Evolutionary conservation across 2,888 invertebrate species (phyloP).

Genomic region (Caenorhabditis sp.): DNA sequence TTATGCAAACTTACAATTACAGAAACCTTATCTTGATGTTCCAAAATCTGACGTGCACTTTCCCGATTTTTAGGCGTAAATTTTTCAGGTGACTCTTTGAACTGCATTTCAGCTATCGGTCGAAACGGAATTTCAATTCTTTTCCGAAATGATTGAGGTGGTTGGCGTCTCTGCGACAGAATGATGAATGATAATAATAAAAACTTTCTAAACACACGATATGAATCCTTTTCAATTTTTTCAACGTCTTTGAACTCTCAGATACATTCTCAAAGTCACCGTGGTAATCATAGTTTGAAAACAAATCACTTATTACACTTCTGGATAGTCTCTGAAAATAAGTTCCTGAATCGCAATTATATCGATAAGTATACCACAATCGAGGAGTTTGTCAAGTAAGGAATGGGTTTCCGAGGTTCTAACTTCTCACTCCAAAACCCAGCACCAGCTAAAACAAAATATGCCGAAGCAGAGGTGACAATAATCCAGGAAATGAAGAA

Average conservation of each 20-base stretch:
- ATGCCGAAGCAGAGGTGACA: slow-evolving; percentile 47
- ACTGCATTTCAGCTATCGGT: slow-evolving; percentile 65
- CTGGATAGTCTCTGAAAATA: slow-evolving; percentile 46
- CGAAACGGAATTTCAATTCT: slow-evolving; percentile 66
- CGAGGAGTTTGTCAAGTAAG: slow-evolving; percentile 24
- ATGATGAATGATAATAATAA: neutral
- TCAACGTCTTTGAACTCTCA: slow-evolving; percentile 6
- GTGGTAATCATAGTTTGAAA: slow-evolving; percentile 65
- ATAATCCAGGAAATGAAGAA: slow-evolving; percentile 66
- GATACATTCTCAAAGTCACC: slow-evolving; percentile 67
- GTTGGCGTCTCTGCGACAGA: slow-evolving; percentile 21
- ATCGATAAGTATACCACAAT: slow-evolving; percentile 29
- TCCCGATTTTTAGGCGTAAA: slow-evolving; percentile 27
- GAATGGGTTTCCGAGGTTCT: slow-evolving; percentile 31
- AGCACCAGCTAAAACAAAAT: slow-evolving; percentile 49
- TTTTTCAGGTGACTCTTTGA: slow-evolving; percentile 31
- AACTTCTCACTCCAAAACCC: slow-evolving; percentile 61
- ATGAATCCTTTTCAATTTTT: slow-evolving; percentile 34
- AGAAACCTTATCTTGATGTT: too few relatives aligned
- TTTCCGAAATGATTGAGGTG: slow-evolving; percentile 35
- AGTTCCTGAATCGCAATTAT: neutral
- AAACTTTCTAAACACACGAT: slow-evolving; percentile 24
- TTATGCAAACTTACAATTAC: too few relatives aligned
- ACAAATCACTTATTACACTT: slow-evolving; percentile 63
- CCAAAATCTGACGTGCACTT: too few relatives aligned